Conservation (phyloP, 2,113 vertebrate genomes). For the Cynopterus brachyotis region DNA sequence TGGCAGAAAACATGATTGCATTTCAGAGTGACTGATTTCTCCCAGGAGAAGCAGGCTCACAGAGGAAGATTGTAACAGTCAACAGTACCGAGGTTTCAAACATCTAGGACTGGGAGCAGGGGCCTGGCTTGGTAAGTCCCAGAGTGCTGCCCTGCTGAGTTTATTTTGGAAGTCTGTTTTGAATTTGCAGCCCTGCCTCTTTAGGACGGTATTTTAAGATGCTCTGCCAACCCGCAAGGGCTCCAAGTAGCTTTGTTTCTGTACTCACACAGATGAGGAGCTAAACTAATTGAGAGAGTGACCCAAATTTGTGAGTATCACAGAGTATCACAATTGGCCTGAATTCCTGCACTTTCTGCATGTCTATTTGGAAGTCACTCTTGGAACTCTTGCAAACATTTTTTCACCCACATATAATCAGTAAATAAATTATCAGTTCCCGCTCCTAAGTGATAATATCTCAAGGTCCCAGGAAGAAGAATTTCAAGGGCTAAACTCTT, state of each 20-base stretch:
- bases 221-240: conserved; percentile 61
- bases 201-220: conserved; percentile 72
- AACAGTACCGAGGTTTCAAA: not conserved
- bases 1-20: not conserved
- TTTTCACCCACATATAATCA: not conserved
- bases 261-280: conserved; percentile 69
- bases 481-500: conserved; percentile 30
- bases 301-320: conserved; percentile 72
- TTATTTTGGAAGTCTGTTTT: conserved; percentile 68
- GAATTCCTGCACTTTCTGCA: conserved; percentile 44
- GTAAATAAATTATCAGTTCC: not conserved
- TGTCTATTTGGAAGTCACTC: conserved; percentile 29
- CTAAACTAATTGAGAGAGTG: conserved; percentile 74
- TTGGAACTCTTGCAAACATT: conserved; percentile 25
- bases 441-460: not conserved
- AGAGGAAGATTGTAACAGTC: not conserved
- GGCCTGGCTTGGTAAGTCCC: not conserved
- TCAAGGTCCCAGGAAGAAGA: not conserved
- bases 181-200: conserved; percentile 67
- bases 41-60: not conserved
- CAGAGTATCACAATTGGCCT: conserved; percentile 44
- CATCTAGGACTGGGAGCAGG: not conserved
- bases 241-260: conserved; percentile 75
- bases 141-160: not conserved
- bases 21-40: conserved; percentile 38